phyloP scores from a whole-genome alignment of 2,113 vertebrate genomes.

The Melozone crissalis region DNA sequence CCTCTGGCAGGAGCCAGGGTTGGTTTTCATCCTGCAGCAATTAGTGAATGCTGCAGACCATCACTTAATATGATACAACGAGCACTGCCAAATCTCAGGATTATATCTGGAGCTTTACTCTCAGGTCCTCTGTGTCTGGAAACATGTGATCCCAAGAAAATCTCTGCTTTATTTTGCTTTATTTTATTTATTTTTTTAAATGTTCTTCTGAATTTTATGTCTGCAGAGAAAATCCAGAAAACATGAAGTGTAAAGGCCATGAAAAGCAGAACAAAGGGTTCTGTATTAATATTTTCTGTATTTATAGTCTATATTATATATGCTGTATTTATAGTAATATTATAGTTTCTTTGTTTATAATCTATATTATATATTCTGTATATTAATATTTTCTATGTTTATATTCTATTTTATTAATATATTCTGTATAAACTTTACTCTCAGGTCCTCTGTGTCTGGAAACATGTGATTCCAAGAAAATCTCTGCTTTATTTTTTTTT shows the following conservation, averaged over 20 bases:
- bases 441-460: too few relatives aligned
- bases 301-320: neutral
- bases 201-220: neutral
- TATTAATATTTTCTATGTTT: too few relatives aligned
- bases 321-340: neutral
- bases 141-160: conserved; percentile 40
- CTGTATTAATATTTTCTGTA: neutral
- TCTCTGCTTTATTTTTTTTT: too few relatives aligned
- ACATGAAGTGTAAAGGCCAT: neutral
- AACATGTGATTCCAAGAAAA: too few relatives aligned
- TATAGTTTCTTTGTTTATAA: too few relatives aligned
- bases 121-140: neutral
- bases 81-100: conserved; percentile 59
- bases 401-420: too few relatives aligned
- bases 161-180: neutral
- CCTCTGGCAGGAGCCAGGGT: neutral
- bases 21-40: conserved; percentile 24
- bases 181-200: neutral
- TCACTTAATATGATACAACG: conserved; percentile 50
- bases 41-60: conserved; percentile 56
- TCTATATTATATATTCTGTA: too few relatives aligned
- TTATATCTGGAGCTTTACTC: conserved; percentile 55
- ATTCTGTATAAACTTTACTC: neutral
- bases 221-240: neutral
- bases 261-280: neutral